These are phyloP conservation scores for Hartigia nigra DNA, from an alignment of 2,888 invertebrate genomes.

Conservation along the genomic window DNA sequence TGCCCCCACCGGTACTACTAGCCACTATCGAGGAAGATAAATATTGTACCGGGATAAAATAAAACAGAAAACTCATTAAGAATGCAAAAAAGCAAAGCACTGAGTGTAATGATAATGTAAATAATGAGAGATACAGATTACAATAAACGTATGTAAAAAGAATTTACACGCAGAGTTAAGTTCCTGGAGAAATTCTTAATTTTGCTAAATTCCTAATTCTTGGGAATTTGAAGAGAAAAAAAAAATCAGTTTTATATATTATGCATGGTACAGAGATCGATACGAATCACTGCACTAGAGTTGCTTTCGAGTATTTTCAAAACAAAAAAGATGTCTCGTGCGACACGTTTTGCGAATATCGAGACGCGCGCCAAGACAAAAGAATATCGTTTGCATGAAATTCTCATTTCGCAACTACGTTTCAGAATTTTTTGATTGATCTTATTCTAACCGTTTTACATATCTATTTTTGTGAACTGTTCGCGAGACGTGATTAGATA, in stretches of 20 bases:
- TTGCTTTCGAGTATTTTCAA: not conserved
- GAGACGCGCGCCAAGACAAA: too few relatives aligned
- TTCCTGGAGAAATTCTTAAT: not conserved
- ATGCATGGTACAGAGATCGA: not conserved
- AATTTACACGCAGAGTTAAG: not conserved
- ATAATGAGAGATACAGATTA: slow-evolving; percentile 53
- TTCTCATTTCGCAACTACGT: not conserved
- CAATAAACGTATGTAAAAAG: slow-evolving; percentile 5
- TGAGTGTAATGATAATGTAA: slow-evolving; percentile 60
- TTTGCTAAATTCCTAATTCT: not conserved
- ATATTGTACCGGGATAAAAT: slow-evolving; percentile 36
- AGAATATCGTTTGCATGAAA: not conserved
- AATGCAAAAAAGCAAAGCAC: slow-evolving; percentile 36
- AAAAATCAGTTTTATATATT: too few relatives aligned
- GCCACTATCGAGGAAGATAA: slow-evolving; percentile 21
- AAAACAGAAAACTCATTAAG: slow-evolving; percentile 10
- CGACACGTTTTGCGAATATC: too few relatives aligned
- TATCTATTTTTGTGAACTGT: not conserved
- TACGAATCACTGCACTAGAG: not conserved
- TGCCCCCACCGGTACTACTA: slow-evolving; percentile 19
- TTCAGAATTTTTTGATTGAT: not conserved
- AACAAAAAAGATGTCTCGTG: not conserved
- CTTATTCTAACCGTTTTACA: not conserved
- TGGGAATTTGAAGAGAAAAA: not conserved
- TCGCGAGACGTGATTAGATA: not conserved